These are phyloP conservation scores for Ictalurus furcatus DNA, from an alignment of 2,113 vertebrate genomes.

Conservation along the genomic window DNA sequence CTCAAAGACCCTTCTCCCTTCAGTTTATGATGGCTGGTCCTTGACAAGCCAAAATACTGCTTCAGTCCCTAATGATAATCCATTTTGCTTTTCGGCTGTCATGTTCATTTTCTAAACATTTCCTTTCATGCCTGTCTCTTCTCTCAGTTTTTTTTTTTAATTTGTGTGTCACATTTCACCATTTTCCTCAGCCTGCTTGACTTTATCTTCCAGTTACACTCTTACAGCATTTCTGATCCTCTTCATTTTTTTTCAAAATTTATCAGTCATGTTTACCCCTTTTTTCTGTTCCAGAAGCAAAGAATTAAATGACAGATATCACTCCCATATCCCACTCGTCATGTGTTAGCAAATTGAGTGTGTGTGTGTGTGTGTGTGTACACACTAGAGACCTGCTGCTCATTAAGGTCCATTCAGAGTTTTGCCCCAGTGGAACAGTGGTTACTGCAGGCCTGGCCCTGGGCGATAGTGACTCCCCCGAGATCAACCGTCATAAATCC, in stretches of 20 bases:
- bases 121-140: background rate
- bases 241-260: background rate
- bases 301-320: slow-evolving; percentile 4
- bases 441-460: slow-evolving; percentile 76
- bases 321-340: background rate
- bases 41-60: background rate
- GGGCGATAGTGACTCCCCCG: slow-evolving; percentile 84
- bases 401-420: slow-evolving; percentile 85
- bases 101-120: background rate
- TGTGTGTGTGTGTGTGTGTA: background rate
- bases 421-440: slow-evolving; percentile 75
- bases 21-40: background rate
- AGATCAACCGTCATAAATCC: slow-evolving; percentile 33
- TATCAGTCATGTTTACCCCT: background rate
- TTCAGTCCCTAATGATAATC: background rate
- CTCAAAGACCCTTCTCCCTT: slow-evolving; percentile 1
- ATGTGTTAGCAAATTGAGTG: background rate
- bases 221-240: background rate
- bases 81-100: background rate
- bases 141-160: background rate
- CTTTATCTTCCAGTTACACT: background rate
- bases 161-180: background rate
- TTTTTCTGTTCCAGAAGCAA: background rate
- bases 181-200: background rate
- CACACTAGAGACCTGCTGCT: slow-evolving; percentile 56